Evolutionary conservation across 2,113 vertebrate genomes (phyloP), one percentile per base, ranked within the genome.

Genomic region (Mesoclemmys tuberculata): DNA sequence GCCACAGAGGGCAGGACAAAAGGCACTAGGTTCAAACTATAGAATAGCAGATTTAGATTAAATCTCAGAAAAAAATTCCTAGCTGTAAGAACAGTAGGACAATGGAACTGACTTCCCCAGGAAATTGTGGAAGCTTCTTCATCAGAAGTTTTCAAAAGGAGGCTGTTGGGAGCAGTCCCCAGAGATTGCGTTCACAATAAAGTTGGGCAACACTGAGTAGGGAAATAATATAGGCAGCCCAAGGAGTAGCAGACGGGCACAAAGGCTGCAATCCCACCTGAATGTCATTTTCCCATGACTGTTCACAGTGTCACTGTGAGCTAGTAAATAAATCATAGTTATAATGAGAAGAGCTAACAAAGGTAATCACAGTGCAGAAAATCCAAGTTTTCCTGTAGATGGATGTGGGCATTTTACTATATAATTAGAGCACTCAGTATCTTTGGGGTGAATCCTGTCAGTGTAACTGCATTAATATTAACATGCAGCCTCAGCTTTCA

Each of bases 111-210:
- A 16, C 13, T 52, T 13, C 13, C 13, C 18, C 18, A 16, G 51
- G 51, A 52, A 52, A 18, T 18, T 52, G 51, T 52, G 51, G 51
- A 52, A 52, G 13, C 13, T 18, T 52, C 51, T 16, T 52, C 51
- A 14, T 52, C 5, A 5, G 51, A 52, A 16, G 16, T 52, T 52
- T 52, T 52, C 51, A 13, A 52, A 52, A 52, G 51, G 51, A 52
- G 16, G 14, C 13, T 14, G 64, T 29, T 26, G 31, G 82, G 90
- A 93, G 71, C 87, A 88, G 54, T 88, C 90, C 78, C 44, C 58
- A 89, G 85, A 88, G 90, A 95, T 87, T 91, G 38, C 75, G 89
- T 93, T 93, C 75, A 27, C 87, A 82, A 90, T 85, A 24, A 51
- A 85, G 51, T 89, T 89, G 80, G 82, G 84, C 68, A 93, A 29